Base-by-base conservation (phyloP, 2,113 vertebrate genomes). In the Myotis brandtii region DNA sequence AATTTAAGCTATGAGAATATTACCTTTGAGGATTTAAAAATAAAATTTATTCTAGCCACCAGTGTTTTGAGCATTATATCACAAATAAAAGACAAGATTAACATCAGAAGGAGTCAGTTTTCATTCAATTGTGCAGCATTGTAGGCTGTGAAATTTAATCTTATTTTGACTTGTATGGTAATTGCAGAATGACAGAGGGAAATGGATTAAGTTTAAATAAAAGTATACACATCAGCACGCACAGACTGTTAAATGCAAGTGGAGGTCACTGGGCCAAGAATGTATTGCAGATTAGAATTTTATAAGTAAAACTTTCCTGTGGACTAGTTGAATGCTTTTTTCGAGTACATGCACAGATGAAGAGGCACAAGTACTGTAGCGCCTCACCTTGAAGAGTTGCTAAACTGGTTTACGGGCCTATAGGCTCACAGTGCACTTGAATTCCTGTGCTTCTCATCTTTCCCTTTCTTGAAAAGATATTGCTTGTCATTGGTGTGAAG, bases 81-180 rank as follows among this genome's bases (percentile, higher is more conserved):
- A 91, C 97, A 97, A 98, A 98, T 96, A 97, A 96, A 98, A 98
- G 97, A 97, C 94, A 97, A 95, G 96, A 98, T 98, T 98, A 97
- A 95, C 98, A 98, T 98, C 98, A 98, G 98, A 98, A 97, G 97
- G 98, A 97, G 88, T 98, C 96, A 43, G 94, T 96, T 98, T 98
- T 98, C 98, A 96, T 98, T 98, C 98, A 97, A 48, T 98, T 98
- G 98, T 98, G 96, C 96, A 93, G 86, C 91, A 87, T 94, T 96
- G 95, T 97, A 97, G 97, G 97, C 98, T 97, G 96, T 98, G 98
- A 98, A 98, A 99, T 98, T 93, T 98, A 98, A 99, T 98, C 98
- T 98, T 97, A 98, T 98, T 98, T 97, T 98, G 97, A 98, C 97
- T 98, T 97, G 17, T 96, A 97, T 89, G 96, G 96, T 98, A 98